Percentiles rank a stretch among this genome's conserved stretches.
phyloP scores from a whole-genome alignment of 2,797 vertebrate species.

The Pangasius sanitwongsei region DNA sequence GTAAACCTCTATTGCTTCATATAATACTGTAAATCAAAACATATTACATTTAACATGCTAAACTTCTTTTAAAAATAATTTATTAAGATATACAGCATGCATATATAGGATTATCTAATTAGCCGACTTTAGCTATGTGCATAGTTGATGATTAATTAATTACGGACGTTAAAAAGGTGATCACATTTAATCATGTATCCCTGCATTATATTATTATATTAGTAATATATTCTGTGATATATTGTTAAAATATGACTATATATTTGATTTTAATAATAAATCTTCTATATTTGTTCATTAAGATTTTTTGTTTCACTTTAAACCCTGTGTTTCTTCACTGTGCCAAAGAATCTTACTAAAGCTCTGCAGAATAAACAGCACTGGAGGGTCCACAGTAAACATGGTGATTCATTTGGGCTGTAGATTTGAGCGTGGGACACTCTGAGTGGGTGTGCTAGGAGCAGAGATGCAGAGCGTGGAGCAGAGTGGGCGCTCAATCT shows the following conservation, averaged over 20 bases:
- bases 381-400: conserved; percentile 22
- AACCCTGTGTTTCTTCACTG: not conserved
- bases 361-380: conserved; percentile 33
- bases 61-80: not conserved
- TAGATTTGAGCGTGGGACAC: conserved; percentile 42
- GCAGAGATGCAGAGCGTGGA: conserved; percentile 34
- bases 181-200: not conserved
- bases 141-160: not conserved
- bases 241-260: not conserved
- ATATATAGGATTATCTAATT: not conserved
- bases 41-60: not conserved
- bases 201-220: not conserved
- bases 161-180: not conserved
- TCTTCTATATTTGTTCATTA: not conserved
- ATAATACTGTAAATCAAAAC: not conserved
- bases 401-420: conserved; percentile 45
- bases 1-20: not conserved
- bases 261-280: not conserved
- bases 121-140: not conserved
- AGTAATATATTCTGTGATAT: not conserved
- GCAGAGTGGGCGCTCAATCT: conserved; percentile 53
- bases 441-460: conserved; percentile 47
- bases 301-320: not conserved
- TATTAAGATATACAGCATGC: not conserved
- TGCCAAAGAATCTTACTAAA: conserved; percentile 23